Base-by-base conservation (phyloP, 2,888 invertebrate genomes). In the Boloria euphrosyne region DNA sequence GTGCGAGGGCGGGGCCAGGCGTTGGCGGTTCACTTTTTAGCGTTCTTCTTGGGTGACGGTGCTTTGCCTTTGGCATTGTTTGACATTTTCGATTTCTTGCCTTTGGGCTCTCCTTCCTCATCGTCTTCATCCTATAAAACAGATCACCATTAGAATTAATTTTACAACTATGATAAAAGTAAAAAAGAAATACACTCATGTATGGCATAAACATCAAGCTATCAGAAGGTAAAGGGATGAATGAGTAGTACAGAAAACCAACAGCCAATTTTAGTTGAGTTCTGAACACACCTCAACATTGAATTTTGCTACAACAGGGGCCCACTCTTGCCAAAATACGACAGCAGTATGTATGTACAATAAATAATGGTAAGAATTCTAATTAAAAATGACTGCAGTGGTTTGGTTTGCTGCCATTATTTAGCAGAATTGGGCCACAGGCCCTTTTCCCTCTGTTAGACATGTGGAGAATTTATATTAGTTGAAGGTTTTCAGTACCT, bases 71-170 rank as follows among this genome's bases (percentile, higher is more conserved):
- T 94, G 81, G 94, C 93, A 79, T 94, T 95, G 87, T 94, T 95
- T 78, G 94, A 94, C 85, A 95, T 89, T 92, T 96, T 96, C 86
- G 95, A 94, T 81, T 95, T 95, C 89, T 96, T 96, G 87, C 95
- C 95, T 89, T 96, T 96, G 77, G 96, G 95, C 86, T 95, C 95
- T 50, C 95, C 95, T 22, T 96, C 96, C 71, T 96, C 96, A 22
- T 95, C 95, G 64, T 95, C 95, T 69, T 95, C 95, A 67, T 94
- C 95, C 87, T 95, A 81, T 17, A 72, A 64, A 47, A 38, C 38
- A 63, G 18, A 10, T 18, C 6, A 49, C n/a, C 16, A 17, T 27
- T 31, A 49, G 31, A 31, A 17, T 10, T 6, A 38, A 13, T 6
- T 3, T 10, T 18, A 17, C 14, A 50, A 22, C 14, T 18, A 50